Base-by-base conservation (phyloP, 1,140 invertebrate genomes). In the Procambarus virginalis region DNA sequence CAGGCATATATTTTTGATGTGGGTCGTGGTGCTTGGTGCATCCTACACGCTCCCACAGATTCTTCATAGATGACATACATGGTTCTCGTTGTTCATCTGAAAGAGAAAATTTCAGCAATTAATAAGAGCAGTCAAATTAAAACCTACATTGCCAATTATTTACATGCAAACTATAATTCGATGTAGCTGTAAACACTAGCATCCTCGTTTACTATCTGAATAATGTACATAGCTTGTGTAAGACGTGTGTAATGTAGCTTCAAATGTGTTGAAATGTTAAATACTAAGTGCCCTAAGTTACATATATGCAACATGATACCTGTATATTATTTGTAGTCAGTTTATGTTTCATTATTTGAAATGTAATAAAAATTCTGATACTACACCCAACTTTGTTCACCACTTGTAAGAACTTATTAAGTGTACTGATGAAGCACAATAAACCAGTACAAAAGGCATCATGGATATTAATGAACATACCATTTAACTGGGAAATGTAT, bases 41-140 rank as follows among this genome's bases (percentile, higher is more conserved):
- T 34, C 79, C 79, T 46, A 81, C 79, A 60, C 79, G 79, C 49
- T 34, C 79, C 79, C 79, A 81, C 20, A 81, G 51, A n/a, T 46
- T 81, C 79, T 81, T 81, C 79, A 81, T 34, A 55, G 79, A 81
- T 51, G 79, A 81, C 79, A 81, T 81, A 46, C 79, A 81, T 12
- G 79, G 79, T 58, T 81, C 79, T 60, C 79, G 79, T 22, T 81
- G 79, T 60, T 81, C 55, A 46, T 81, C 79, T 81, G 79, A 34
- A 34, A 58, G 51, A 58, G 8, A 58, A 51, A 58, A 79, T 10
- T 46, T n/a, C n/a, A 9, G 51, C 0, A 79, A 8, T 49, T 22
- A 79, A 45, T 20, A 49, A 79, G 22, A 64, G 60, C 60, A 64
- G 17, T 17, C 14, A 17, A 17, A 5, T 64, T 17, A 0, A 17